Evolutionary conservation across 2,888 invertebrate species (phyloP), one percentile per base, ranked within the genome.

Genomic region (Lasioglossum leucozonium): DNA sequence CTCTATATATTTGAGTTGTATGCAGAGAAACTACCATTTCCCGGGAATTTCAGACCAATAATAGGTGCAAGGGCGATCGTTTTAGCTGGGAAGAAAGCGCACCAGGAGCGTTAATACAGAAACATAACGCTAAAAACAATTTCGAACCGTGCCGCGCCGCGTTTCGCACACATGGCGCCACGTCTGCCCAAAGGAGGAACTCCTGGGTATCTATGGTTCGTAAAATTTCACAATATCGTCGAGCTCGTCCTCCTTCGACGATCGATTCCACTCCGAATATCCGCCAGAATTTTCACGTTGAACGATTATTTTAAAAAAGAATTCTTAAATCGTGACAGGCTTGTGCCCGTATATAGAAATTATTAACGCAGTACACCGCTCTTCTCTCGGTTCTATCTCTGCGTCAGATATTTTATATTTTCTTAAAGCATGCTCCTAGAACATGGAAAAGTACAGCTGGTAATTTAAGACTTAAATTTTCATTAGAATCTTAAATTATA

Each of bases 61-160:
- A 81, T 78, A 81, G 75, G 77, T 62, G 85, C 76, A 44, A 75
- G 77, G 51, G 80, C 10, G 79, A n/a, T 71, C 79, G 84, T 76
- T 81, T 82, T 73, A 81, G 69, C 55, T 71, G 37, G 42, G 75
- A 84, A 77, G 82, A 82, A 72, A 79, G 83, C 76, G 82, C 88
- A 85, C 89, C 89, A 86, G 89, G 83, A 88, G 91, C 92, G 92
- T 92, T 92, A 92, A 92, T 92, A 91, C 89, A 85, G 85, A 92
- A 90, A 92, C 92, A 92, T 91, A 91, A 92, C 89, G 90, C 78
- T 81, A 85, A 84, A 87, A 89, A 90, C 88, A 87, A 85, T 87
- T 87, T 83, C 84, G 76, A 79, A 77, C 75, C 55, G 81, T 71
- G 81, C 78, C 76, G 74, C 74, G 84, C 79, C 76, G 88, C 89